Conservation (phyloP, 2,888 invertebrate species). For the Lissocephala sabroskyi region DNA sequence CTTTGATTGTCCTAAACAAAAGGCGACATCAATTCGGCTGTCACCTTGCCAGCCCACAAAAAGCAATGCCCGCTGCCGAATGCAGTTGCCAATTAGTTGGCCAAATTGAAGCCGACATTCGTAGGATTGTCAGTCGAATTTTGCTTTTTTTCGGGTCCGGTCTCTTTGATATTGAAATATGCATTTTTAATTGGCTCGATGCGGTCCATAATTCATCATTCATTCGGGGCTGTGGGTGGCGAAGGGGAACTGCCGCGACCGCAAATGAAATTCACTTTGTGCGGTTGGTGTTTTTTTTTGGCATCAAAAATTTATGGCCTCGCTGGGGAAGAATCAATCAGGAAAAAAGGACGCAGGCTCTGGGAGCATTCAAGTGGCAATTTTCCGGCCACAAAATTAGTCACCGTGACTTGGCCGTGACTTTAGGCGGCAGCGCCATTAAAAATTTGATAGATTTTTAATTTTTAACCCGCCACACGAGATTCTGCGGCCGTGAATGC, state of each 20-base stretch:
- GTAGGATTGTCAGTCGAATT: no score
- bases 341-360: no score
- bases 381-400: constrained; percentile 53
- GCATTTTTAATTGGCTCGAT: constrained; percentile 14
- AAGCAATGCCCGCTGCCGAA: no score
- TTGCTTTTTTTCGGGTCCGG: neutral
- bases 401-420: neutral
- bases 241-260: constrained; percentile 53
- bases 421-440: constrained; percentile 35
- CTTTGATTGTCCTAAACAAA: no score
- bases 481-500: constrained; percentile 5
- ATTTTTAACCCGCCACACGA: constrained; percentile 43
- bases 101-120: no score
- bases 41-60: no score
- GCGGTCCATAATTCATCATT: constrained; percentile 53
- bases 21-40: no score
- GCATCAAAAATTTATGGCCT: constrained; percentile 45
- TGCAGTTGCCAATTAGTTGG: no score
- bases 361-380: constrained; percentile 45
- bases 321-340: constrained; percentile 46
- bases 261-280: constrained; percentile 51
- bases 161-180: constrained; percentile 22
- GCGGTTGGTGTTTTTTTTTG: constrained; percentile 24
- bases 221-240: no score
- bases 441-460: constrained; percentile 55